Conservation (phyloP, 2,797 vertebrate species). For the Tauraco hartlaubi region DNA sequence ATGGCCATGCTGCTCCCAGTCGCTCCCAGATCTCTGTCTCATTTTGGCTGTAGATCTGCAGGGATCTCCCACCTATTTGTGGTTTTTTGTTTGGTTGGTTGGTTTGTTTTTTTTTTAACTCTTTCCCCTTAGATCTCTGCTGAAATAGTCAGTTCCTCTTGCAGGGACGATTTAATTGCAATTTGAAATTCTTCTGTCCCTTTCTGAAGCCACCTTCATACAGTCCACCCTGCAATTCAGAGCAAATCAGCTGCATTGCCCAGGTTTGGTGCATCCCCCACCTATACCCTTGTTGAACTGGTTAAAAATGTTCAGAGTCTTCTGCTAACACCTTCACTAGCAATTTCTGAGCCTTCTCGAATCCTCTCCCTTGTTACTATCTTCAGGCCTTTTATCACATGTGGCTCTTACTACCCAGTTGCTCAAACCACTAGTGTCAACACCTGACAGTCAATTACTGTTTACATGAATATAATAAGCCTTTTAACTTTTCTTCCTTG, state of each 20-base stretch:
- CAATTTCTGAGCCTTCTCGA: background rate
- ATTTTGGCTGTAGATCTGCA: background rate
- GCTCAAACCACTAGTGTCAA: background rate
- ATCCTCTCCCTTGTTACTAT: background rate
- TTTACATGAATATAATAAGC: background rate
- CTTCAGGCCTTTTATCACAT: background rate
- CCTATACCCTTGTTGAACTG: background rate
- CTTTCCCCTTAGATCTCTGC: background rate
- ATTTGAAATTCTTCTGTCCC: background rate
- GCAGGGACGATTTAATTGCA: background rate
- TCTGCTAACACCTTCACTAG: background rate
- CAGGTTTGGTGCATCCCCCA: background rate
- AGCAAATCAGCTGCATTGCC: background rate
- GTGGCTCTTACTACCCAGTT: background rate
- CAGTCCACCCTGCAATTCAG: background rate
- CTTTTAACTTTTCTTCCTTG: background rate
- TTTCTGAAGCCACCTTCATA: background rate
- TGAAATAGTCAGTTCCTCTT: background rate
- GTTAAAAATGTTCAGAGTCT: background rate
- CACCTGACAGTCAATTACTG: background rate
- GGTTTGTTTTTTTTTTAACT: background rate
- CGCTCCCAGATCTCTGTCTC: rapidly evolving
- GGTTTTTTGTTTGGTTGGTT: background rate
- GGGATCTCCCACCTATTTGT: background rate
- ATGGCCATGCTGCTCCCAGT: background rate